Evolutionary conservation across 2,888 invertebrate genomes (phyloP), one percentile per base, ranked within the genome.

Genomic region (Agrochola lota): DNA sequence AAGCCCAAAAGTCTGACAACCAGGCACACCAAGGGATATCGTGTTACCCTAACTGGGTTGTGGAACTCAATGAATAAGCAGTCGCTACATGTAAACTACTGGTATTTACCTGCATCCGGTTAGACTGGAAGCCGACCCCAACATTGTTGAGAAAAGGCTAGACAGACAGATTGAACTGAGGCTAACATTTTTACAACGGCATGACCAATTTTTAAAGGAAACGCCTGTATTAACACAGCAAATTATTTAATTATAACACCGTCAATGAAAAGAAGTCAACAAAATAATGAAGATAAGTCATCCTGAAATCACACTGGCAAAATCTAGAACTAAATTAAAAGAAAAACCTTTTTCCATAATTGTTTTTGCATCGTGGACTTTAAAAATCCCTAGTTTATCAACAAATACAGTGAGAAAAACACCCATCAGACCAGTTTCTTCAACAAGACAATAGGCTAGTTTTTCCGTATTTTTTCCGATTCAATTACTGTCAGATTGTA

Each of bases 391-490:
- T n/a, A n/a, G 66, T 64, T 84, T 68, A 62, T 40, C 69, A 20
- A 26, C 63, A 64, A 76, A 71, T 46, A 68, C 30, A 15, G 9
- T 12, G 63, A 85, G 72, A 69, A 80, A 78, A 86, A 77, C 59
- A 76, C 30, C 30, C 62, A 60, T 69, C 17, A 67, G 49, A 83
- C 88, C 81, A 62, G 84, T 83, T 74, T 30, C 69, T 77, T 71
- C 63, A 64, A 11, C n/a, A 35, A 75, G 26, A 86, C 72, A 88
- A 87, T 81, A 63, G 66, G 1, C 43, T 23, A 43, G 60, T 66
- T 77, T 83, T 86, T 78, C 87, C 74, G 66, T 62, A 59, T 74
- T 88, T 88, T 87, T 87, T 84, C 71, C 12, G 9, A 69, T 5
- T 62, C 84, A 81, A 78, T 81, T 67, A 73, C 70, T 40, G 23